Percentiles rank a stretch among this genome's conserved stretches.
Evolutionary conservation across 2,888 invertebrate genomes (phyloP).

Genomic region (Epinotia demarniana): DNA sequence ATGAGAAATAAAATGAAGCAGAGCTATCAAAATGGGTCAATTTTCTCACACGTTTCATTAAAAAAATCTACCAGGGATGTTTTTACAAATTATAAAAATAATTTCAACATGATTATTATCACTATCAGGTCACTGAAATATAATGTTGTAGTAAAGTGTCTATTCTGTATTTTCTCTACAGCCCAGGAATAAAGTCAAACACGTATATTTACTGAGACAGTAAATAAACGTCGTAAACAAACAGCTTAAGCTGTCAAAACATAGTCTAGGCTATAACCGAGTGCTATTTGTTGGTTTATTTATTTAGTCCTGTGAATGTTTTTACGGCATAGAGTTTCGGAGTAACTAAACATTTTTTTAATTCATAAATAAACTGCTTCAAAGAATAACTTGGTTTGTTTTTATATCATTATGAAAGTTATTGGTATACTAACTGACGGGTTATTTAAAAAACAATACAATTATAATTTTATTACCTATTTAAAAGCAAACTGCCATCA

Average conservation of each 20-base stretch:
- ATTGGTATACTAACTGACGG: neutral
- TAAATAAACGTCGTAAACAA: constrained; percentile 18
- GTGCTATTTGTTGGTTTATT: neutral
- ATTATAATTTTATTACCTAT: neutral
- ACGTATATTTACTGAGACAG: constrained; percentile 13
- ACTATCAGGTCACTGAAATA: neutral
- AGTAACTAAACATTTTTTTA: neutral
- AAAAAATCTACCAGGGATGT: too few relatives aligned
- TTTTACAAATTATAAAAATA: too few relatives aligned
- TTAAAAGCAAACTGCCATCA: too few relatives aligned
- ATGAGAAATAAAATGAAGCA: too few relatives aligned
- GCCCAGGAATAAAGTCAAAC: neutral
- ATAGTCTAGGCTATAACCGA: neutral
- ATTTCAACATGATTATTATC: neutral
- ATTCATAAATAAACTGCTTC: neutral
- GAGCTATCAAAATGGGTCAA: too few relatives aligned
- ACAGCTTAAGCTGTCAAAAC: constrained; percentile 22
- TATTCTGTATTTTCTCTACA: neutral
- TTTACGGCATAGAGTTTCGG: neutral
- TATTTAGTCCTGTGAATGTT: neutral
- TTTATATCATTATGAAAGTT: neutral
- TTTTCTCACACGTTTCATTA: too few relatives aligned
- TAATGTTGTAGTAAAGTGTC: neutral
- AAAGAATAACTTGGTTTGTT: neutral
- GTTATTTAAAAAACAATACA: neutral